Evolutionary conservation across 2,888 invertebrate species (phyloP), one percentile per base, ranked within the genome.

Genomic region (Chalcosyrphus nemorum): DNA sequence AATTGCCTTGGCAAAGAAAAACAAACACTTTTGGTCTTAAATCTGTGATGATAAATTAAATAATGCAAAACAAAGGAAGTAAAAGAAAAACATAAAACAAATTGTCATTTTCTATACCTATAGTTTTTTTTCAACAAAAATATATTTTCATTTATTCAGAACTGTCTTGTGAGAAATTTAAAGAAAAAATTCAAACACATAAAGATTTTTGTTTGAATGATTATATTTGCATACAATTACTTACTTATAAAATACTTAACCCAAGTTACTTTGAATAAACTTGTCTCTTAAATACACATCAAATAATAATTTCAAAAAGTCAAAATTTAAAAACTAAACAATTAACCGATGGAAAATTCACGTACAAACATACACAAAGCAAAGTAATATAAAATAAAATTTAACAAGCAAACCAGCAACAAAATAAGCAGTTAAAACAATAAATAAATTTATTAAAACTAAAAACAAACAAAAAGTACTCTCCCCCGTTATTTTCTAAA

Each of bases 21-120:
- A n/a, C n/a, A n/a, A 68, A 80, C 65, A 47, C 80, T 80, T 86
- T 87, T 86, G 78, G 86, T 87, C 86, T 87, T 87, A 86, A 86
- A 84, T 87, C 87, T 87, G 87, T 87, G 87, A 87, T 87, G 86
- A 87, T 86, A 86, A 80, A 65, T 81, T 72, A 85, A 66, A 74
- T 61, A 74, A 76, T 43, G 15, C 9, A 85, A 75, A 66, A 56
- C 66, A 61, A 59, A 61, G 61, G 47, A 52, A 59, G 13, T n/a
- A 65, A 41, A 11, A 57, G 41, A 4, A 41, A 72, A 54, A 45
- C 43, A 13, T 15, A 63, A 45, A 38, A 41, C 6, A 72, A 72
- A 72, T 75, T 74, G 56, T 65, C 63, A 74, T 56, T 72, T 68
- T 17, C 1, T 4, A 24, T n/a, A n/a, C n/a, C n/a, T n/a, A n/a